A percentile compares a stretch with the other conserved stretches of the same genome.
Evolutionary conservation across 2,113 vertebrate species (phyloP).

Genomic region (Xenus cinereus): DNA sequence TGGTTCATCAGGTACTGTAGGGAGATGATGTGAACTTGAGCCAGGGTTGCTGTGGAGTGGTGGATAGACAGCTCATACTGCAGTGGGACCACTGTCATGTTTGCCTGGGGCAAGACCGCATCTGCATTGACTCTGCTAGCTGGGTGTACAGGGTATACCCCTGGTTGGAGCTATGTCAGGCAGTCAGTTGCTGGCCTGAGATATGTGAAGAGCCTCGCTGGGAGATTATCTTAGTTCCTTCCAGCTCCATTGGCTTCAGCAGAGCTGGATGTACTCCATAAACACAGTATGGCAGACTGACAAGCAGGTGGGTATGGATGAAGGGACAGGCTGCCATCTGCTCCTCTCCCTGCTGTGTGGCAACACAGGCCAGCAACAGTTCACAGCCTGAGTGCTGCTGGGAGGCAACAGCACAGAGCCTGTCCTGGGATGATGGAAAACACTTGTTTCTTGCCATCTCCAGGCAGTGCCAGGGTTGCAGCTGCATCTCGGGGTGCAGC

Average conservation of each 20-base stretch:
- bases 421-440: not conserved
- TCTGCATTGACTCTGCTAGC: not conserved
- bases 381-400: not conserved
- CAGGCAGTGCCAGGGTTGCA: not conserved
- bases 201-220: not conserved
- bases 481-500: not conserved
- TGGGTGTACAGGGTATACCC: not conserved
- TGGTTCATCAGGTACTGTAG: not conserved
- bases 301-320: not conserved
- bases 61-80: not conserved
- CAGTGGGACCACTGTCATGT: not conserved
- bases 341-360: not conserved
- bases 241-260: not conserved
- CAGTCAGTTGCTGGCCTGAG: not conserved
- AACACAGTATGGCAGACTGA: not conserved
- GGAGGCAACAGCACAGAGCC: not conserved
- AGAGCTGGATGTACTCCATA: not conserved
- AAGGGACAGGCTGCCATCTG: not conserved
- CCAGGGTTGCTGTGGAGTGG: not conserved
- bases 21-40: not conserved
- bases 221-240: not conserved
- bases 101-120: not conserved
- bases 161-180: accelerated
- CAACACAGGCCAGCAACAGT: not conserved
- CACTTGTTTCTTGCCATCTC: not conserved